phyloP scores from a whole-genome alignment of 2,113 vertebrate genomes.

The Pelvicachromis taeniatus region DNA sequence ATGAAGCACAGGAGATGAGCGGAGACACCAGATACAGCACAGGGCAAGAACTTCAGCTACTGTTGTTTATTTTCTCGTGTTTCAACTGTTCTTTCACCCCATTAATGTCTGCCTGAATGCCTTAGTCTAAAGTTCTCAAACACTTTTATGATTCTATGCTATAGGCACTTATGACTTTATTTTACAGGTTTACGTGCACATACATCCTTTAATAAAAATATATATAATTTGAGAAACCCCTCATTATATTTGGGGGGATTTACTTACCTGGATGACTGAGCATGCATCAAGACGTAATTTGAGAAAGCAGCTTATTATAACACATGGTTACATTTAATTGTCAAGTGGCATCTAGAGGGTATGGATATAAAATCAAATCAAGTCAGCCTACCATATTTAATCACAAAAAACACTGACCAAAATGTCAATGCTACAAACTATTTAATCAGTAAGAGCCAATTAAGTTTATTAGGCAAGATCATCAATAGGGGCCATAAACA shows the following conservation, averaged over 20 bases:
- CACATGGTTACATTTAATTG: not conserved
- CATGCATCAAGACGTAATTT: not conserved
- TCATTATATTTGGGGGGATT: too few relatives aligned
- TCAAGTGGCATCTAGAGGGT: not conserved
- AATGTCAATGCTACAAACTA: not conserved
- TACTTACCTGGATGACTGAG: too few relatives aligned
- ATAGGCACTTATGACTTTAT: not conserved
- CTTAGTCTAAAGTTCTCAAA: not conserved
- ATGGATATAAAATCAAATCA: not conserved
- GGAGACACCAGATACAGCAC: not conserved
- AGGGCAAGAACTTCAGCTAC: not conserved
- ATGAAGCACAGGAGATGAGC: constrained; percentile 9
- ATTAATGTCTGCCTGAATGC: not conserved
- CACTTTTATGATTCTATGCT: not conserved
- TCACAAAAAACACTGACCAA: not conserved
- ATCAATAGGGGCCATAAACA: not conserved
- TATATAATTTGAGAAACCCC: not conserved
- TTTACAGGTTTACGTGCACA: not conserved
- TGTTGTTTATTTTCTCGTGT: not conserved
- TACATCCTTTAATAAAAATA: not conserved
- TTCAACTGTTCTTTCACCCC: not conserved
- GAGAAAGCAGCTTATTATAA: not conserved
- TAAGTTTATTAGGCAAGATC: not conserved
- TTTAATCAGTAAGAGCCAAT: not conserved
- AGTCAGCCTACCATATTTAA: not conserved